Conservation (phyloP, 2,888 invertebrate genomes). For the Cryptops parisi region DNA sequence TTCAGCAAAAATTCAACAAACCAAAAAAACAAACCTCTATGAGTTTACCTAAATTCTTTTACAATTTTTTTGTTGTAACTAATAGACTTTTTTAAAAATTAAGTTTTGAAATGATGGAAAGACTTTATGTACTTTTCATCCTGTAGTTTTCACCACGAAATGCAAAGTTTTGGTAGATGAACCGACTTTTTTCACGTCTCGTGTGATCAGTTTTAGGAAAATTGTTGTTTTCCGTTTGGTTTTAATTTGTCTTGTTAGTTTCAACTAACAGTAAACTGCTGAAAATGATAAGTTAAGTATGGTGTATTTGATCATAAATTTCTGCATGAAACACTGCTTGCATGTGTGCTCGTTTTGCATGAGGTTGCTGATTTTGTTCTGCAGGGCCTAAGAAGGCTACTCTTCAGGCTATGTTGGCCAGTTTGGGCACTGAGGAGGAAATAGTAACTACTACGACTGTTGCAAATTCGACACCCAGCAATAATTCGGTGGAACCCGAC, state of each 20-base stretch:
- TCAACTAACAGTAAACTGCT: too few relatives aligned
- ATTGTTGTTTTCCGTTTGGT: neutral
- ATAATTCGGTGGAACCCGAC: neutral
- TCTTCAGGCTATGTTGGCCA: slow-evolving; percentile 35
- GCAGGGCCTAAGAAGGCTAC: slow-evolving; percentile 34
- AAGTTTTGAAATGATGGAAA: too few relatives aligned
- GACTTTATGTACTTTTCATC: too few relatives aligned
- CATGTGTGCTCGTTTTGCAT: too few relatives aligned
- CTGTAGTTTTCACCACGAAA: neutral
- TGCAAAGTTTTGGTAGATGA: neutral
- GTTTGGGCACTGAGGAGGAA: slow-evolving; percentile 28
- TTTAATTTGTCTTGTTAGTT: slow-evolving; percentile 8
- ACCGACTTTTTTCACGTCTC: slow-evolving; percentile 2
- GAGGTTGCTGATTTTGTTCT: slow-evolving; percentile 10
- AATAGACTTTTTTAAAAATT: too few relatives aligned
- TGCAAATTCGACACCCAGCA: neutral
- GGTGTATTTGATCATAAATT: too few relatives aligned
- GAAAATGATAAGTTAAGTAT: too few relatives aligned
- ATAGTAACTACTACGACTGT: neutral
- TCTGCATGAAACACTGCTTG: too few relatives aligned
- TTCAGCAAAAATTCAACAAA: too few relatives aligned
- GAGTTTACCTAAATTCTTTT: too few relatives aligned
- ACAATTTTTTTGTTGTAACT: too few relatives aligned
- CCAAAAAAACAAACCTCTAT: too few relatives aligned
- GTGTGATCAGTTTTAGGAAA: neutral